Evolutionary conservation across 1,140 invertebrate genomes (phyloP).

Genomic region (Calliopsis andreniformis): DNA sequence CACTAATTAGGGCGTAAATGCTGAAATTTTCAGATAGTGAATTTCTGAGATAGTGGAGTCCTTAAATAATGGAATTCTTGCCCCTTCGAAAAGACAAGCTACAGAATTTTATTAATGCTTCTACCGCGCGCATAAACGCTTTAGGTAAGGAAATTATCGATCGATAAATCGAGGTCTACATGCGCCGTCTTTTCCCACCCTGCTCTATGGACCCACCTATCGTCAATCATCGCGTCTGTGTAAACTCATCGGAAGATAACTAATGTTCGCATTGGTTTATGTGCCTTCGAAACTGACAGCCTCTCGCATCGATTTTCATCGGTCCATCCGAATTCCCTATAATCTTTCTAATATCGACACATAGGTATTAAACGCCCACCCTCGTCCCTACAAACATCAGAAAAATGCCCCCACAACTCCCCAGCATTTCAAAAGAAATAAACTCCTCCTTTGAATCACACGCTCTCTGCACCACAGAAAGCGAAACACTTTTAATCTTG

Average conservation of each 20-base stretch:
- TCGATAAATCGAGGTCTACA: conserved; percentile 75
- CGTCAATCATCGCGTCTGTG: conserved; percentile 67
- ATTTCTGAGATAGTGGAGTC: too few relatives aligned
- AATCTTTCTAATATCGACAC: background rate
- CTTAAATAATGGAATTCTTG: too few relatives aligned
- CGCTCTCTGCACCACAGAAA: background rate
- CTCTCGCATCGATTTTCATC: conserved; percentile 31
- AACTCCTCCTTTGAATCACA: too few relatives aligned
- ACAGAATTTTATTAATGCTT: conserved; percentile 73
- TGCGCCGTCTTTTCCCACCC: conserved; percentile 58
- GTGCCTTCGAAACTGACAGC: conserved; percentile 6
- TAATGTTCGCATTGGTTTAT: conserved; percentile 35
- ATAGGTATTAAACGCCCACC: too few relatives aligned
- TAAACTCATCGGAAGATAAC: conserved; percentile 31
- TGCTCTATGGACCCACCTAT: conserved; percentile 64
- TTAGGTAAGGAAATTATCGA: conserved; percentile 77
- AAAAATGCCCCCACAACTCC: background rate
- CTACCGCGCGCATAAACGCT: conserved; percentile 71
- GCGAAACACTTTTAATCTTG: conserved; percentile 12
- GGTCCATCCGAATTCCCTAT: conserved; percentile 6
- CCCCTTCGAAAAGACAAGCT: conserved; percentile 64
- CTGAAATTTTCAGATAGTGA: too few relatives aligned
- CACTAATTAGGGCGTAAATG: too few relatives aligned
- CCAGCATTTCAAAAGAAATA: background rate
- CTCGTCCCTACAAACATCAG: too few relatives aligned